Percentiles rank a stretch among this genome's conserved stretches.
These are phyloP conservation scores for Dendrophyllia cribrosa DNA, from an alignment of 64 coral and sea anemone genomes.

Conservation along the genomic window DNA sequence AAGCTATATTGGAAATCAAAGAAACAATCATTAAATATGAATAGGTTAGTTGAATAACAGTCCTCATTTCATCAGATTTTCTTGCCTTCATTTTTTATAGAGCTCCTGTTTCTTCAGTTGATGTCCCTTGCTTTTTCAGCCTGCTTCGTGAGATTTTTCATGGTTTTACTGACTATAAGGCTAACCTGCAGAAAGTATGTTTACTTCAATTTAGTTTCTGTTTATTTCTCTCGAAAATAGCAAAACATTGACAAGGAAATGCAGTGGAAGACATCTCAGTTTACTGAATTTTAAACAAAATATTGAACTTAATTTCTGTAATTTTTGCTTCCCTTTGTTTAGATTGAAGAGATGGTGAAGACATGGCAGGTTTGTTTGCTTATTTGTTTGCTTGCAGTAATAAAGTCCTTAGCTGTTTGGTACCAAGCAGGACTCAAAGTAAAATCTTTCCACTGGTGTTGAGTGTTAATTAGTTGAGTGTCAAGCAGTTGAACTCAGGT, in stretches of 20 bases:
- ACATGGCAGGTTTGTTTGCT: conserved; percentile 75
- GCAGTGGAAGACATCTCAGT: too few relatives aligned
- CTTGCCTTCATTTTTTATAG: conserved; percentile 35
- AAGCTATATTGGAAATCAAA: not conserved
- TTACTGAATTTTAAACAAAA: too few relatives aligned
- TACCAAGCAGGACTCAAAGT: too few relatives aligned
- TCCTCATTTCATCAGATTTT: not conserved
- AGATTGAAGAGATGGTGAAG: conserved; percentile 87
- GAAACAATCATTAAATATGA: not conserved
- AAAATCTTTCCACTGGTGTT: too few relatives aligned
- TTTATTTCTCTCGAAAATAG: too few relatives aligned
- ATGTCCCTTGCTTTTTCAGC: conserved; percentile 80
- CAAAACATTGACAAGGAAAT: too few relatives aligned
- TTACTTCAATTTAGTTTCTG: too few relatives aligned
- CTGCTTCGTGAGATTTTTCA: conserved; percentile 83
- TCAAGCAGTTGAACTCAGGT: too few relatives aligned
- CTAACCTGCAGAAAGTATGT: conserved; percentile 85
- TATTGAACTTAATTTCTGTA: too few relatives aligned
- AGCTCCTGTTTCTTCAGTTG: conserved; percentile 37
- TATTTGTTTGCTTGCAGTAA: not conserved
- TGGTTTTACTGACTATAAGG: conserved; percentile 73
- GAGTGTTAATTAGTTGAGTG: too few relatives aligned
- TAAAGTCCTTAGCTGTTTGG: too few relatives aligned
- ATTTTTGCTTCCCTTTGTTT: conserved; percentile 1
- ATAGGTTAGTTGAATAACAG: not conserved